phyloP scores from a whole-genome alignment of 2,113 vertebrate genomes.

The Xiphorhynchus elegans region DNA sequence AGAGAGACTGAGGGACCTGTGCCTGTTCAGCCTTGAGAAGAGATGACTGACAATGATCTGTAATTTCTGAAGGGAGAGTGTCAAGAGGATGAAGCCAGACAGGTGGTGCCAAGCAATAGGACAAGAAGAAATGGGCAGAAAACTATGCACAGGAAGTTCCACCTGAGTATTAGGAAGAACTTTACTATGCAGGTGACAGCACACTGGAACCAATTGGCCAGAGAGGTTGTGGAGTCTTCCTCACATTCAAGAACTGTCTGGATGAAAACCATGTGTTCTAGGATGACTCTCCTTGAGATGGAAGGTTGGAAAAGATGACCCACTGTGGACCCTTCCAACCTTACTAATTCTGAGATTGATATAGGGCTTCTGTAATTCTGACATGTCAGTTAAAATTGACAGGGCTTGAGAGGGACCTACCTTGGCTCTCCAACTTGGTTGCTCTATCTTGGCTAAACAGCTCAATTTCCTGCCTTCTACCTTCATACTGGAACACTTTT shows the following conservation, averaged over 20 bases:
- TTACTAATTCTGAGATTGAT: neutral
- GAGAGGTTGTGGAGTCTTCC: neutral
- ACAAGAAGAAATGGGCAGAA: neutral
- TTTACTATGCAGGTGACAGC: neutral
- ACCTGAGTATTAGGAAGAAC: neutral
- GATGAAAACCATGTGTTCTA: neutral
- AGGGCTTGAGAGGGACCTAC: neutral
- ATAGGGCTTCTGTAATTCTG: neutral
- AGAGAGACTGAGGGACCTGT: neutral
- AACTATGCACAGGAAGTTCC: neutral
- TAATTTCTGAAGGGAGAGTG: neutral
- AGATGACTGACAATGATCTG: neutral
- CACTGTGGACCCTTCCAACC: neutral
- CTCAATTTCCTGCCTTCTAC: neutral
- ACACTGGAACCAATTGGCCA: neutral
- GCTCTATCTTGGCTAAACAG: neutral
- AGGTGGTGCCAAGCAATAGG: neutral
- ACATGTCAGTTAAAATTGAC: neutral
- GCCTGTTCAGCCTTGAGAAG: neutral
- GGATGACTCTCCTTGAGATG: neutral
- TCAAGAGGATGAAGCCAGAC: neutral
- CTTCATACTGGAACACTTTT: neutral
- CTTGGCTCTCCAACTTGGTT: rapidly evolving
- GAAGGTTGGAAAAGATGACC: neutral
- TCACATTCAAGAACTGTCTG: neutral